Conservation (phyloP, 1,140 invertebrate species). For the Drosophila fuyamai region DNA sequence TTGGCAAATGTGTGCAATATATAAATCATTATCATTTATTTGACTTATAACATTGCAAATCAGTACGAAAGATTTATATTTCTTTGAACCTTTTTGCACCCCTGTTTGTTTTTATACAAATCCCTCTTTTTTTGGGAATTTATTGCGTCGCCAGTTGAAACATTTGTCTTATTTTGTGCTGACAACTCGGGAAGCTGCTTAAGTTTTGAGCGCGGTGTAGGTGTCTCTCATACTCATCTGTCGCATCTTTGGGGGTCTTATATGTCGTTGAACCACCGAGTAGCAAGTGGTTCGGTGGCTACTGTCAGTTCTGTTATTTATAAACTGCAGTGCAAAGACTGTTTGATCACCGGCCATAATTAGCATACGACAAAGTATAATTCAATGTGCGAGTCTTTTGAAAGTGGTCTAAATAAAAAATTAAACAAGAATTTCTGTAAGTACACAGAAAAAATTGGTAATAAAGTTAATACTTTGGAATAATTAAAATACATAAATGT, state of each 20-base stretch:
- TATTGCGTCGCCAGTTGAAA: slow-evolving; percentile 61
- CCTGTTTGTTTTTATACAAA: slow-evolving; percentile 1
- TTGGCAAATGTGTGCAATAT: too few species aligned
- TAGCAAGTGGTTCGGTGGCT: slow-evolving; percentile 39
- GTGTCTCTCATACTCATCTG: slow-evolving; percentile 47
- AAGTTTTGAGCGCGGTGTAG: slow-evolving; percentile 62
- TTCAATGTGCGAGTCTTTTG: slow-evolving; percentile 27
- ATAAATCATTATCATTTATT: too few species aligned
- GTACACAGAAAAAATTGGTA: background rate
- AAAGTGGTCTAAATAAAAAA: slow-evolving; percentile 10
- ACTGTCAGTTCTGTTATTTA: slow-evolving; percentile 38
- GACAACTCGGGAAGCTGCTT: slow-evolving; percentile 80
- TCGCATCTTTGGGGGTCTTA: slow-evolving; percentile 44
- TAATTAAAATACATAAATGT: background rate
- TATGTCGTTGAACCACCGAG: slow-evolving; percentile 65
- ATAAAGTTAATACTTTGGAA: background rate
- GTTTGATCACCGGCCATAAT: slow-evolving; percentile 35
- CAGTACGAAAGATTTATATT: background rate
- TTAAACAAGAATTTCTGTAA: background rate
- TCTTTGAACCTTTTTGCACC: background rate
- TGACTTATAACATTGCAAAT: background rate
- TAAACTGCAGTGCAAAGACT: slow-evolving; percentile 40
- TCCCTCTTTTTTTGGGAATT: slow-evolving; percentile 20
- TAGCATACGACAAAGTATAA: slow-evolving; percentile 70
- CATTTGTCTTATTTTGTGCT: slow-evolving; percentile 82